Conservation (phyloP, 2,888 invertebrate genomes). For the Andrena camellia region DNA sequence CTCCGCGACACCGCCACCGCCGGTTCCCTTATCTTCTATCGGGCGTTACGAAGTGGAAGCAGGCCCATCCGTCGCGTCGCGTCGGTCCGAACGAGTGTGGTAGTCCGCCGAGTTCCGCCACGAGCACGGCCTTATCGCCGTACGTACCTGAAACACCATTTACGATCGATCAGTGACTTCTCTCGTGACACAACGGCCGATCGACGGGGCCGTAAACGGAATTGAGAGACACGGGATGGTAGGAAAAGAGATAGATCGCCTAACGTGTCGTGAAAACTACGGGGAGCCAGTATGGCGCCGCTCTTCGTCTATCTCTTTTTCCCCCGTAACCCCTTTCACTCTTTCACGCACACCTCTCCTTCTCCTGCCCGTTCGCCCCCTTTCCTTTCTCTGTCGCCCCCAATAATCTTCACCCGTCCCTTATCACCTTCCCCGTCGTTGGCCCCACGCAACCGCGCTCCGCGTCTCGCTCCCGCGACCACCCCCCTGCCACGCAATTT, state of each 20-base stretch:
- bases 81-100: constrained; percentile 19
- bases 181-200: constrained; percentile 26
- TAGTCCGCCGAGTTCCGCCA: constrained; percentile 40
- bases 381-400: constrained; percentile 23
- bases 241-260: constrained; percentile 2
- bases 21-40: constrained; percentile 8
- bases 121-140: constrained; percentile 35
- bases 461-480: constrained; percentile 18
- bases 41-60: constrained; percentile 24
- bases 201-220: constrained; percentile 32
- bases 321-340: constrained; percentile 50
- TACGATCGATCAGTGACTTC: constrained; percentile 60
- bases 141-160: constrained; percentile 60
- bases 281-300: constrained; percentile 71
- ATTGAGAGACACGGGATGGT: constrained; percentile 1
- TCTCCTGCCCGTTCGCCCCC: constrained; percentile 21
- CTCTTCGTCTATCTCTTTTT: constrained; percentile 55
- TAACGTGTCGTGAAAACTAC: constrained; percentile 57
- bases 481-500: constrained; percentile 35
- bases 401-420: constrained; percentile 33
- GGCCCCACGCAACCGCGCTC: constrained; percentile 23
- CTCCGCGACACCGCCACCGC: constrained; percentile 4
- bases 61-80: constrained; percentile 5
- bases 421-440: constrained; percentile 26
- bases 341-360: constrained; percentile 33